Evolutionary conservation across 2,113 vertebrate species (phyloP).

Genomic region (Onychostoma macrolepis): DNA sequence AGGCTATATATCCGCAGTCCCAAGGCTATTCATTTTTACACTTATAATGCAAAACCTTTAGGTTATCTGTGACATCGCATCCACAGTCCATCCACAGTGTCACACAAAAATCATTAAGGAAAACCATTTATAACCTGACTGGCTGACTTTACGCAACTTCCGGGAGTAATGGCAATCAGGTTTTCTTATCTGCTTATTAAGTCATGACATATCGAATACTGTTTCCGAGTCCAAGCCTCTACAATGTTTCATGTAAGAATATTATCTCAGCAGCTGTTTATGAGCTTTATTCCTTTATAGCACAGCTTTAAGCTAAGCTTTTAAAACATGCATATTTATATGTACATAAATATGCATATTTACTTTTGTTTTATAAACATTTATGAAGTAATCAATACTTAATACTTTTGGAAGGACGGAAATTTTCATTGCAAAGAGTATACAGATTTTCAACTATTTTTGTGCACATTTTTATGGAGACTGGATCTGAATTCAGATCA

Average conservation of each 20-base stretch:
- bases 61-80: background rate
- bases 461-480: background rate
- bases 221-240: background rate
- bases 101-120: background rate
- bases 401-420: background rate
- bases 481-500: background rate
- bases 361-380: background rate
- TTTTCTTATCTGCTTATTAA: background rate
- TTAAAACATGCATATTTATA: background rate
- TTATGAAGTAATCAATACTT: background rate
- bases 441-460: background rate
- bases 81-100: background rate
- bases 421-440: background rate
- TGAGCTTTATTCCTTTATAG: background rate
- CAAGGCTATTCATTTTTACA: conserved; percentile 7
- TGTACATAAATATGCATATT: background rate
- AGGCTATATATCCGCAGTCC: background rate
- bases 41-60: background rate
- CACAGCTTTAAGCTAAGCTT: background rate
- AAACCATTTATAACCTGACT: background rate
- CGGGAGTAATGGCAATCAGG: background rate
- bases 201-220: background rate
- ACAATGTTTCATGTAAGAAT: background rate
- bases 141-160: background rate
- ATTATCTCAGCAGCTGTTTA: background rate